Base-by-base conservation (phyloP, 2,888 invertebrate species). In the Aspidapion aeneum region DNA sequence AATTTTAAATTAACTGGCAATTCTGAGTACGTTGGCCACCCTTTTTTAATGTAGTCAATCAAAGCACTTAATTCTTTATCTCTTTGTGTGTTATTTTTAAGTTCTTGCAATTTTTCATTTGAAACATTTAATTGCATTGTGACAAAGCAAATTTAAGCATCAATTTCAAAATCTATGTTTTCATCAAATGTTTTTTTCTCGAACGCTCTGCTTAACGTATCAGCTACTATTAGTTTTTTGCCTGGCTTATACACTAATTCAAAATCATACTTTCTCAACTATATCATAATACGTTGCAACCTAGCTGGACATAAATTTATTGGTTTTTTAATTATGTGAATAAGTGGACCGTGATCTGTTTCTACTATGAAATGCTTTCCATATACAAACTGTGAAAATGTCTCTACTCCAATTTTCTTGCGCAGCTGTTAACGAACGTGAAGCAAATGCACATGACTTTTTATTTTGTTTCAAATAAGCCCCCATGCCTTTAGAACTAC, bases 331-430 rank as follows among this genome's bases (percentile, higher is more conserved):
- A 69, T 65, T 19, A 69, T 66, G 9, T 21, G 22, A 12, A 69
- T 63, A 16, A 70, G 50, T 9, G 75, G 74, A 55, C 68, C 69
- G 56, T 75, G 75, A 66, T 75, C 73, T 9, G 70, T 74, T 64
- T 74, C 71, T 22, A 74, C 67, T 18, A 18, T 62, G 16, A 73
- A 61, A 57, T 56, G 57, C 68, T 58, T 64, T 7, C 71, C 72
- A 63, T 60, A 72, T 21, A 73, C 19, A 66, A 69, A 73, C 54
- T 71, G 69, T 48, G 68, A 52, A 65, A 71, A 74, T 68, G 63
- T 70, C 17, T 58, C 19, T 58, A 68, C 64, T 1, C 70, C 71
- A 61, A 61, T 56, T 63, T 49, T 54, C 58, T 65, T 77, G 71
- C 3, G 71, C 64, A 9, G 62, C 60, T n/a, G 71, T 73, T 49